Percentiles rank a stretch among this genome's conserved stretches.
phyloP scores from a whole-genome alignment of 1,140 invertebrate species.

The Drosophila lini region DNA sequence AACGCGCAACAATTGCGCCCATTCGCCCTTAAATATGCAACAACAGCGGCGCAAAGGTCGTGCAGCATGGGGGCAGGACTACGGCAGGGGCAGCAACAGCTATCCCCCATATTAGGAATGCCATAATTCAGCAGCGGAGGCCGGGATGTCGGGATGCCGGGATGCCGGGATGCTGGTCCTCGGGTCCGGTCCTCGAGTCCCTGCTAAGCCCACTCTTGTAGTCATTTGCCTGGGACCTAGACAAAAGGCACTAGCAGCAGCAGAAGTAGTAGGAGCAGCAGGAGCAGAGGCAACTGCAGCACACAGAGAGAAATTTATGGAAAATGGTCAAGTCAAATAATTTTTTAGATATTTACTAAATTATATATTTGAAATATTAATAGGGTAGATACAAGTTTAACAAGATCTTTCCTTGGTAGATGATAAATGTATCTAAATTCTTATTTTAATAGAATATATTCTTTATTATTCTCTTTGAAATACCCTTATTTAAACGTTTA shows the following conservation, averaged over 20 bases:
- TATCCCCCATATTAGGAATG: constrained; percentile 64
- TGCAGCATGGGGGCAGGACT: constrained; percentile 3
- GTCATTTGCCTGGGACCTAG: constrained; percentile 73
- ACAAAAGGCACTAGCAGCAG: constrained; percentile 29
- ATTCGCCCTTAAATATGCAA: constrained; percentile 76
- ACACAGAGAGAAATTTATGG: constrained; percentile 24
- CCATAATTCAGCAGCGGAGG: constrained; percentile 71
- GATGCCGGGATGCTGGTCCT: constrained; percentile 37
- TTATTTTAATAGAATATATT: background rate
- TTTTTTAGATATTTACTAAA: too few species aligned
- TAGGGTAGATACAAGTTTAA: too few species aligned
- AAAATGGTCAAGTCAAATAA: too few species aligned
- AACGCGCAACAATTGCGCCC: constrained; percentile 77
- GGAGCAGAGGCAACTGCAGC: constrained; percentile 26
- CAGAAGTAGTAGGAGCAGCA: constrained; percentile 23
- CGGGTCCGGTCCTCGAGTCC: constrained; percentile 49
- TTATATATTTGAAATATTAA: too few species aligned
- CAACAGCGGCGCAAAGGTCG: constrained; percentile 28
- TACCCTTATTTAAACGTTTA: too few species aligned
- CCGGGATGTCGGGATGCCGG: constrained; percentile 37
- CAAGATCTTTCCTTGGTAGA: background rate
- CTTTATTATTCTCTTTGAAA: background rate
- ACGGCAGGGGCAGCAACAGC: constrained; percentile 23
- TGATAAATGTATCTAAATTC: background rate
- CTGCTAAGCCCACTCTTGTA: constrained; percentile 77